Percentiles rank a stretch among this genome's conserved stretches.
phyloP scores from a whole-genome alignment of 1,140 invertebrate genomes.

The Bombyx mandarina region DNA sequence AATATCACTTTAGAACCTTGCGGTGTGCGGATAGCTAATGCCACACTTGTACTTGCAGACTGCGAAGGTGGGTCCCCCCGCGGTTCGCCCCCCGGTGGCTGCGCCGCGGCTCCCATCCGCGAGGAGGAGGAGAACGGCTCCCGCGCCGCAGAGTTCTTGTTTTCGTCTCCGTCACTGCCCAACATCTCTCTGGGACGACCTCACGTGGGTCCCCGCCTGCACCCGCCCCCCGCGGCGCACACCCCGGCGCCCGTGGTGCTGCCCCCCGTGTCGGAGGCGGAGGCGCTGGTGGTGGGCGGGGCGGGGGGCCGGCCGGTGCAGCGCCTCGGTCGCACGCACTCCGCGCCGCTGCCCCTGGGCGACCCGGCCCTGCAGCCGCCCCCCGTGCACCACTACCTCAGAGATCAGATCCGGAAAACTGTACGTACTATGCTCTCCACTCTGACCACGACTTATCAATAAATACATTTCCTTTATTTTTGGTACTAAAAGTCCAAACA shows the following conservation, averaged over 20 bases:
- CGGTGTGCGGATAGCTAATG: too few species aligned
- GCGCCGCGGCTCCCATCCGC: conserved; percentile 74
- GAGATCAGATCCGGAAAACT: conserved; percentile 92
- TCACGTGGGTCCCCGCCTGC: conserved; percentile 65
- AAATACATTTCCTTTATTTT: too few species aligned
- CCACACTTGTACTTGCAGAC: conserved; percentile 51
- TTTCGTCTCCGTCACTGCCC: conserved; percentile 95
- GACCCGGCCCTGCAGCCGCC: conserved; percentile 87
- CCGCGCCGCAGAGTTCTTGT: conserved; percentile 75
- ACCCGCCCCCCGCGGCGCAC: not conserved
- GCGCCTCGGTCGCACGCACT: conserved; percentile 88
- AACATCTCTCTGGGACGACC: conserved; percentile 94
- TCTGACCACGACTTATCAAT: not conserved
- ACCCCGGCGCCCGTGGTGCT: conserved; percentile 71
- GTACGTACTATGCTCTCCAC: conserved; percentile 60
- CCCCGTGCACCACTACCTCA: conserved; percentile 78
- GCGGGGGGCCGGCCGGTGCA: conserved; percentile 68
- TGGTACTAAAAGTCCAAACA: too few species aligned
- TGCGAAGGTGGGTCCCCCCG: conserved; percentile 73
- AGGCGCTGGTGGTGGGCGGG: conserved; percentile 54
- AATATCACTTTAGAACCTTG: too few species aligned
- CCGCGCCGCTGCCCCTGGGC: conserved; percentile 93
- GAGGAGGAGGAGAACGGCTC: conserved; percentile 75
- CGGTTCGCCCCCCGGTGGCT: conserved; percentile 61
- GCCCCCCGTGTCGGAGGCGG: conserved; percentile 80